Base-by-base conservation (phyloP, 35 echinoderm and acorn worm genomes). In the Ophiothrix spiculata region DNA sequence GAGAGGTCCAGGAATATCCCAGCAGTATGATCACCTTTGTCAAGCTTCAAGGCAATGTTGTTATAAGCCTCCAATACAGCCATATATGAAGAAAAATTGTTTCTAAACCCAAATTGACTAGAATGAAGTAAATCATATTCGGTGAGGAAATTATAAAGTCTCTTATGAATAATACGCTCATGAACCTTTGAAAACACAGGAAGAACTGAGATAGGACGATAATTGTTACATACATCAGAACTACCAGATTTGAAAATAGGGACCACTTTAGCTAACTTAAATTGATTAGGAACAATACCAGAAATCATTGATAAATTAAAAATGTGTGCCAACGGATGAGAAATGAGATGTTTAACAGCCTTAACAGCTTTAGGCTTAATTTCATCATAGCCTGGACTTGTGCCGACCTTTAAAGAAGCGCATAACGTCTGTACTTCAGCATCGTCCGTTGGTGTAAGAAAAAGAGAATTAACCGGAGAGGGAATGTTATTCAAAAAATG, bases 201-300 rank as follows among this genome's bases (percentile, higher is more conserved):
- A n/a, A n/a, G n/a, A n/a, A n/a, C n/a, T n/a, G n/a, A n/a, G n/a
- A n/a, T n/a, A n/a, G n/a, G n/a, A n/a, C n/a, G n/a, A n/a, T n/a
- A n/a, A n/a, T n/a, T n/a, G n/a, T n/a, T n/a, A n/a, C n/a, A n/a
- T n/a, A n/a, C n/a, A n/a, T n/a, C n/a, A n/a, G n/a, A n/a, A n/a
- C n/a, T n/a, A n/a, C n/a, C n/a, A n/a, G 60, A 69, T 83, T 90
- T 83, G 56, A 74, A 86, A 83, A 93, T 38, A 32, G 81, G 87
- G 35, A 77, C 37, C 29, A 93, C 78, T 77, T 76, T 89, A 0
- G 82, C 91, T 31, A 89, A 36, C 42, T 93, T 93, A 0, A 93
- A 23, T 1, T 80, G 40, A 38, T 60, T 25, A 28, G 91, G 91
- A 74, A 93, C 42, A 81, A 79, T 33, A 74, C 76, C 86, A 74